These are phyloP conservation scores for Dysidea cf. avara DNA, from an alignment of 37 sponge, comb jelly and placozoan species.

Conservation along the genomic window DNA sequence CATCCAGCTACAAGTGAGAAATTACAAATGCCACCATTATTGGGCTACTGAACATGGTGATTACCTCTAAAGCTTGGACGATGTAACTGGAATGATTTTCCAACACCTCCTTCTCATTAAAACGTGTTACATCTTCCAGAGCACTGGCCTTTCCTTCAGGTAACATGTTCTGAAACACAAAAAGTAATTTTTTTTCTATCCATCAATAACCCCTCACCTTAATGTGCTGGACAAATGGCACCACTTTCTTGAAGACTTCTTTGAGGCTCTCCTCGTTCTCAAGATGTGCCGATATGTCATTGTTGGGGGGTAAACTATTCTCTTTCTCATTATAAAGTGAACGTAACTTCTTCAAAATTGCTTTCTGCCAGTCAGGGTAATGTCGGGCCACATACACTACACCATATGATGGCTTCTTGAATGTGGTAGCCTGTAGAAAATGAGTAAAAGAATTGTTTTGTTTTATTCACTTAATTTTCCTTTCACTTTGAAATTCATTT, in stretches of 20 bases:
- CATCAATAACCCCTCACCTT: slow-evolving; percentile 58
- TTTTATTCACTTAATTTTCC: slow-evolving; percentile 36
- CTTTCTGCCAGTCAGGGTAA: slow-evolving; percentile 90
- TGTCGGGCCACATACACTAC: slow-evolving; percentile 82
- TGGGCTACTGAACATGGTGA: not conserved
- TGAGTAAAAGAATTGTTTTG: not conserved
- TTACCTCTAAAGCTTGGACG: slow-evolving; percentile 78
- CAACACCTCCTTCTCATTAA: slow-evolving; percentile 74
- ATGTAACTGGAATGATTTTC: slow-evolving; percentile 73
- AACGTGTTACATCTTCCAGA: slow-evolving; percentile 62
- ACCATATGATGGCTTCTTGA: slow-evolving; percentile 62
- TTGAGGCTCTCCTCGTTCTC: slow-evolving; percentile 57
- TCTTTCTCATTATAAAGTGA: slow-evolving; percentile 39
- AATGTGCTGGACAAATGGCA: slow-evolving; percentile 93
- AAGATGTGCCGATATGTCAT: slow-evolving; percentile 52
- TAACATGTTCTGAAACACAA: slow-evolving; percentile 19
- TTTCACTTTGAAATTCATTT: slow-evolving; percentile 62
- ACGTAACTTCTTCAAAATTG: slow-evolving; percentile 45
- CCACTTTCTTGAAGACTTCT: slow-evolving; percentile 87
- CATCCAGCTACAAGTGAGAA: slow-evolving; percentile 45
- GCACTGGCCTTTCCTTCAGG: slow-evolving; percentile 53
- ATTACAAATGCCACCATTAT: not conserved
- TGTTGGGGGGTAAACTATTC: slow-evolving; percentile 57
- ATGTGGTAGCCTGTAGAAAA: not conserved
- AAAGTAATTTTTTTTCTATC: not conserved